These are phyloP conservation scores for Nebria brevicollis DNA, from an alignment of 2,888 invertebrate genomes.

Conservation along the genomic window DNA sequence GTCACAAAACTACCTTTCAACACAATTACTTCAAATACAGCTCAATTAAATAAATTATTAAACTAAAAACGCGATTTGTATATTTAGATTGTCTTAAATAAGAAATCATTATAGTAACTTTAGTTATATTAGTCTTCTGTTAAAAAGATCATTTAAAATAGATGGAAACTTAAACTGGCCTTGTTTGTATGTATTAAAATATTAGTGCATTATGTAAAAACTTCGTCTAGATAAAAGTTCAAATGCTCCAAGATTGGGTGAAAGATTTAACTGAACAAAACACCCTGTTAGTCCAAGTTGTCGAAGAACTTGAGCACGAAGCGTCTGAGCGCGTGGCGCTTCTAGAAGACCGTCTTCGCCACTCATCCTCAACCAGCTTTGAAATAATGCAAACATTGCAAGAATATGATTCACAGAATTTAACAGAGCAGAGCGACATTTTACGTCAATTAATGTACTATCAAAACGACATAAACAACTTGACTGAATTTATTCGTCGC, in stretches of 20 bases:
- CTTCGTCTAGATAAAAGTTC: slow-evolving; percentile 69
- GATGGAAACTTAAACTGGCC: too few relatives aligned
- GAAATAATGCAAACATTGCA: slow-evolving; percentile 40
- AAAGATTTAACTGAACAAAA: slow-evolving; percentile 75
- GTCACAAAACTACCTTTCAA: too few relatives aligned
- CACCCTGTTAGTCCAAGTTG: slow-evolving; percentile 71
- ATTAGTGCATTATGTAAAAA: slow-evolving; percentile 16
- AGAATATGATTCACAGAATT: slow-evolving; percentile 37
- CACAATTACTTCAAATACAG: too few relatives aligned
- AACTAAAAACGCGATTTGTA: neutral
- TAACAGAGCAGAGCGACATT: slow-evolving; percentile 52
- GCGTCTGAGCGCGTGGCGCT: slow-evolving; percentile 69
- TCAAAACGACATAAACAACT: slow-evolving; percentile 60
- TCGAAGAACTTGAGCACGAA: slow-evolving; percentile 75
- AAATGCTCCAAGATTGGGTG: slow-evolving; percentile 73
- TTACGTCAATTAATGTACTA: slow-evolving; percentile 58
- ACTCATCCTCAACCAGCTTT: slow-evolving; percentile 37
- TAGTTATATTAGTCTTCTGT: too few relatives aligned
- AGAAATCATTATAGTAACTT: too few relatives aligned
- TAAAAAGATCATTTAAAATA: too few relatives aligned
- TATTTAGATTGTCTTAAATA: too few relatives aligned
- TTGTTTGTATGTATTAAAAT: slow-evolving; percentile 8
- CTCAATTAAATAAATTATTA: too few relatives aligned
- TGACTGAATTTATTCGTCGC: slow-evolving; percentile 64
- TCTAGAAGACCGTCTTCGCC: slow-evolving; percentile 65